Evolutionary conservation across 2,113 vertebrate species (phyloP), one percentile per base, ranked within the genome.

Genomic region (Ptilonorhynchus violaceus): DNA sequence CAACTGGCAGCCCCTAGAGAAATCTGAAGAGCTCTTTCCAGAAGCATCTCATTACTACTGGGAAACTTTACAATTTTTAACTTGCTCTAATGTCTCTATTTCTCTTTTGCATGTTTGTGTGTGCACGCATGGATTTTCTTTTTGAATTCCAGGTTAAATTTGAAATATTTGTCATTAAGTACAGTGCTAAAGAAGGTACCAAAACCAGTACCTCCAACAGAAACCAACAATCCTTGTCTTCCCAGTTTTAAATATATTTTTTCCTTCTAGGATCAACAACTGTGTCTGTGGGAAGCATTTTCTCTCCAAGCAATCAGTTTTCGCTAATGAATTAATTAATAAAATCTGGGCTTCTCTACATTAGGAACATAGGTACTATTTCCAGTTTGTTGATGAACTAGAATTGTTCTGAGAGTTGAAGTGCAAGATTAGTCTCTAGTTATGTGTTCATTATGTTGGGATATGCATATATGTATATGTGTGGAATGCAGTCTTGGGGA

Each of bases 1-100:
- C 96, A 97, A 96, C 92, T 89, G 94, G 81, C 97, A 96, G 66
- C 72, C 97, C 88, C 96, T 62, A 58, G 96, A 97, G 97, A 97
- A 97, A 97, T 97, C 90, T 93, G 82, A 97, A 96, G 66, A 96
- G 63, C 73, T 90, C n/a, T 95, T 97, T 97, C 82, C 86, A 96
- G 94, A 95, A 96, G 63, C 79, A 87, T 96, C 96, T 98, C 58
- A 68, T 98, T 98, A 96, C 82, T 84, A 88, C 70, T 83, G 37
- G 53, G 77, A 97, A 97, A 80, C 75, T 96, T 97, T 82, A 93
- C 85, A 85, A 95, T 93, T 94, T 97, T 97, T 81, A 95, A 93
- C 92, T 96, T 95, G 56, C 62, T 56, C 24, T 93, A 96, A 96
- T 75, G 47, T 79, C 93, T 96, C 95, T 88, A 59, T 85, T 88